phyloP scores from a whole-genome alignment of 2,888 invertebrate species.

The Pelosia muscerda region DNA sequence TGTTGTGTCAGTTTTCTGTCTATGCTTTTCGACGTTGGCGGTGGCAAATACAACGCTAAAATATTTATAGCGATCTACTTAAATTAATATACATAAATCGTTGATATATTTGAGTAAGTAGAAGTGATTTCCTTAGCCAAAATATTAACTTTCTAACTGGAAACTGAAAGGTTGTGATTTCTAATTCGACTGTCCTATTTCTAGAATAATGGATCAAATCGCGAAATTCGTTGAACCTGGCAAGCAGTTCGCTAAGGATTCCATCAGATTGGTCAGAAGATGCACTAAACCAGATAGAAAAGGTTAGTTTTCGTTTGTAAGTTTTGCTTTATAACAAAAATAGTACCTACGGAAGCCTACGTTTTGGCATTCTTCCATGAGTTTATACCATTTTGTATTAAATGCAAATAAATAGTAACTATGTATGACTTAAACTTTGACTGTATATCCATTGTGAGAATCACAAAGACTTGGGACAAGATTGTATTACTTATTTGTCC shows the following conservation, averaged over 20 bases:
- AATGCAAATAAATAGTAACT: background rate
- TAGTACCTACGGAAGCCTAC: conserved; percentile 10
- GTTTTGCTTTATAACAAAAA: background rate
- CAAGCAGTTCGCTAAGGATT: conserved; percentile 99
- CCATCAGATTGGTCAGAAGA: conserved; percentile 98
- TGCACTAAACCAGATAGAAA: conserved; percentile 99
- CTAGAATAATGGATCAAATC: conserved; percentile 97
- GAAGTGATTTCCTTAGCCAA: conserved; percentile 13
- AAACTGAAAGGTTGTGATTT: conserved; percentile 12
- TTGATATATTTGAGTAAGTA: conserved; percentile 44
- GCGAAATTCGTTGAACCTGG: conserved; percentile 97
- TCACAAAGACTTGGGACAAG: background rate
- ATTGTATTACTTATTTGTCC: background rate
- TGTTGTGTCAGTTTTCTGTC: conserved; percentile 60
- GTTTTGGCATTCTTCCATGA: conserved; percentile 50
- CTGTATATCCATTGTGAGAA: background rate
- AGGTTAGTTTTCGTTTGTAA: conserved; percentile 85
- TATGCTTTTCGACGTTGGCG: conserved; percentile 47
- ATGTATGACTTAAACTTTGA: background rate
- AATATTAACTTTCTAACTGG: conserved; percentile 10
- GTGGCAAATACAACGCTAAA: conserved; percentile 42
- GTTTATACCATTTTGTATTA: background rate
- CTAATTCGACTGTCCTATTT: conserved; percentile 53
- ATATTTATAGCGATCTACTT: conserved; percentile 25
- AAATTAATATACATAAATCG: conserved; percentile 31